Conservation (phyloP, 2,797 vertebrate genomes). For the Pelochelys cantorii region DNA sequence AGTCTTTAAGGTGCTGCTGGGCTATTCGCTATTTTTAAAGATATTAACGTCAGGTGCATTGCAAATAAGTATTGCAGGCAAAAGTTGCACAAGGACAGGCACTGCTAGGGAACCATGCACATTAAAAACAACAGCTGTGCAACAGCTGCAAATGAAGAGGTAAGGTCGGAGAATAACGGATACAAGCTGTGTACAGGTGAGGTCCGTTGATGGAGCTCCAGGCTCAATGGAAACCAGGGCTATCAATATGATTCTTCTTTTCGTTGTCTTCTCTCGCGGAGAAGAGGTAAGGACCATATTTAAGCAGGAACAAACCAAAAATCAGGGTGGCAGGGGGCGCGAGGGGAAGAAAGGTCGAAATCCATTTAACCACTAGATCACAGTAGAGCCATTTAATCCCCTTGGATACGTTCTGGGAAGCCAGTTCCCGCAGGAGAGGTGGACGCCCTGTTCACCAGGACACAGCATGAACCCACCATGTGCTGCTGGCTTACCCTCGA, state of each 20-base stretch:
- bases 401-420: not conserved
- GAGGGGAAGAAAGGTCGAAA: not conserved
- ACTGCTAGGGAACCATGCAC: not conserved
- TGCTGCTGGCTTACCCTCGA: not conserved
- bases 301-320: not conserved
- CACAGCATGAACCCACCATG: not conserved
- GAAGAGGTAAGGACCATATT: not conserved
- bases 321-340: not conserved
- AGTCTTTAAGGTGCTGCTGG: no score
- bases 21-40: not conserved
- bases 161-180: not conserved
- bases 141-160: not conserved
- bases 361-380: not conserved
- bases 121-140: not conserved
- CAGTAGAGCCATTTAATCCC: not conserved
- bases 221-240: not conserved
- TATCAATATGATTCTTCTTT: not conserved
- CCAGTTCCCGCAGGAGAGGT: no score
- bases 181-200: not conserved
- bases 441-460: not conserved
- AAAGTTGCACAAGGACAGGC: not conserved
- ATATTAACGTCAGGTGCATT: not conserved
- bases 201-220: fast-evolving
- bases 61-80: not conserved
- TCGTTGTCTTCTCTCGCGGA: not conserved